Conservation (phyloP, 2,888 invertebrate species). For the Chaitophorus viminalis region DNA sequence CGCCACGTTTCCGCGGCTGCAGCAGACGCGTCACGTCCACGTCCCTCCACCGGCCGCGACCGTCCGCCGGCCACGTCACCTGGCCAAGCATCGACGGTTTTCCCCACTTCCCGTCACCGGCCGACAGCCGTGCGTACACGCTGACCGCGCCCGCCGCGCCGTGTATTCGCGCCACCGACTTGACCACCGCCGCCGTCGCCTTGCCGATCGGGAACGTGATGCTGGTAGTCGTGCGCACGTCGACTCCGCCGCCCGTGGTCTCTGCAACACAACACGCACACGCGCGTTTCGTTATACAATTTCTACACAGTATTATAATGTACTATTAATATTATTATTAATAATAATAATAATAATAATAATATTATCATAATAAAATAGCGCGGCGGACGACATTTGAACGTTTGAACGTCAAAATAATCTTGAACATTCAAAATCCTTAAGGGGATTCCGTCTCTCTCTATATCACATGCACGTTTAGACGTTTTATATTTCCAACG, state of each 20-base stretch:
- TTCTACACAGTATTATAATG: too few species aligned
- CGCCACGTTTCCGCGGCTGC: slow-evolving; percentile 63
- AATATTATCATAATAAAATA: too few species aligned
- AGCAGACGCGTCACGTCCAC: slow-evolving; percentile 50
- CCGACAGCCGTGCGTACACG: background rate
- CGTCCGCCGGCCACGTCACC: background rate
- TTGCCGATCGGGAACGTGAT: slow-evolving; percentile 24
- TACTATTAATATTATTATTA: too few species aligned
- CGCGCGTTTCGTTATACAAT: background rate
- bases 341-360: too few species aligned
- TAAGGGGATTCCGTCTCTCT: too few species aligned
- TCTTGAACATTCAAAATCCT: too few species aligned
- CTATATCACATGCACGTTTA: too few species aligned
- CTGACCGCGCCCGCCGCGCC: background rate
- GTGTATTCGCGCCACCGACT: slow-evolving; percentile 35
- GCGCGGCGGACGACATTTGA: too few species aligned
- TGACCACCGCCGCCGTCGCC: background rate
- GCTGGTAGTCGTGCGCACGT: background rate
- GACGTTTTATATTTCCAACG: too few species aligned
- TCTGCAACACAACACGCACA: slow-evolving; percentile 10
- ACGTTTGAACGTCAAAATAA: too few species aligned
- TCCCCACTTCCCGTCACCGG: background rate
- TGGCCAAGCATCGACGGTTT: background rate
- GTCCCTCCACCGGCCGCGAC: slow-evolving; percentile 26
- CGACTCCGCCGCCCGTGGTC: background rate